Evolutionary conservation across 1,140 invertebrate species (phyloP).

Genomic region (Zaprionus camerounensis): DNA sequence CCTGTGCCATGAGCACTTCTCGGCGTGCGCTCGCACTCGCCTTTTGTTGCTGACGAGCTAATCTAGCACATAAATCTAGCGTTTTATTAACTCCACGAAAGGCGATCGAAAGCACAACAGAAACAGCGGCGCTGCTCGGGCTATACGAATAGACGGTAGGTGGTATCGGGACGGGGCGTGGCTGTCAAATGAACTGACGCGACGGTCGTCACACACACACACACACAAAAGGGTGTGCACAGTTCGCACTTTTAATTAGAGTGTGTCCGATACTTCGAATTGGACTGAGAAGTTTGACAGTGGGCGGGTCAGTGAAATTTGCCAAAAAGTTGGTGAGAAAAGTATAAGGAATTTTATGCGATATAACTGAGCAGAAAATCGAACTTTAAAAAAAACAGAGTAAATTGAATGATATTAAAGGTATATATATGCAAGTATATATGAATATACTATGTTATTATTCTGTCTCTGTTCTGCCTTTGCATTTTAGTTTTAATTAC

Average conservation of each 20-base stretch:
- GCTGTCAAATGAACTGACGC: constrained; percentile 26
- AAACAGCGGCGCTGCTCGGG: not conserved
- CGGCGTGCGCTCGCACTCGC: constrained; percentile 17
- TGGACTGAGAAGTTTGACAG: constrained; percentile 3
- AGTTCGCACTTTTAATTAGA: constrained; percentile 51
- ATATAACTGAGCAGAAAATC: not conserved
- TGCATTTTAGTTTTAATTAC: no score
- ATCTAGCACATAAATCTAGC: constrained; percentile 79
- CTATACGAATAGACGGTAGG: not conserved
- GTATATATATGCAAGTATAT: no score
- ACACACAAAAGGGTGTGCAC: constrained; percentile 24
- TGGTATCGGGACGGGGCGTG: constrained; percentile 3
- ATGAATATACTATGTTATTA: no score
- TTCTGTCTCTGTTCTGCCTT: no score
- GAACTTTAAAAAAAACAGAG: not conserved
- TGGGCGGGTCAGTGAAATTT: constrained; percentile 12
- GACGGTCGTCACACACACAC: not conserved
- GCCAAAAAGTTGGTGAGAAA: not conserved
- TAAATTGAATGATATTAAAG: not conserved
- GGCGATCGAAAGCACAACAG: constrained; percentile 49
- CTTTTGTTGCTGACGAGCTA: constrained; percentile 67
- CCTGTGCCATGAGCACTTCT: constrained; percentile 32
- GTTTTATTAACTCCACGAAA: constrained; percentile 70
- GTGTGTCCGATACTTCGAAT: constrained; percentile 18
- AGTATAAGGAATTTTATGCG: not conserved